Base-by-base conservation (phyloP, 2,797 vertebrate genomes). In the Sparus aurata region DNA sequence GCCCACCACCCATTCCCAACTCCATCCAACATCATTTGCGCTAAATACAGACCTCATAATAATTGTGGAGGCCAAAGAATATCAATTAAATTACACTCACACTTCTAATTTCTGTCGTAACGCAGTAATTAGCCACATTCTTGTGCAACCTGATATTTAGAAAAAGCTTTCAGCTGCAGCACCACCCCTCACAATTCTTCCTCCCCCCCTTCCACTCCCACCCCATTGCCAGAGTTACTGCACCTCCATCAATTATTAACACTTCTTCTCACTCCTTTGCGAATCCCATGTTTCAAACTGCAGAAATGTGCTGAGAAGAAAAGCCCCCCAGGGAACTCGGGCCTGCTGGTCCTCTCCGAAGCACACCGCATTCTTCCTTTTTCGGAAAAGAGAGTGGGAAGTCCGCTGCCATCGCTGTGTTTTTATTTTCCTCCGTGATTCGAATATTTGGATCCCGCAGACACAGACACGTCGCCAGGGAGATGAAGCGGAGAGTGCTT, bases 161-260 rank as follows among this genome's bases (percentile, higher is more conserved):
- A 91, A 80, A 91, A 83, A 83, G 74, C 84, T 85, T 85, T 90
- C 63, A 79, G 80, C 38, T 86, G 74, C 62, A 12, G 1, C 61
- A 0, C 11, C 55, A 57, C 27, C 23, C 12, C 25, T 34, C 69
- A 27, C 43, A 38, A 64, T 69, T 65, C 70, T 41, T 67, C 66
- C 54, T 58, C 53, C 65, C 8, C 8, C 65, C 8, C 54, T 61
- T 23, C 7, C 47, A 64, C 47, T 66, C 3, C 46, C 9, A 52
- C 61, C 49, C 66, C 25, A 22, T 69, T 61, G 79, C 84, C 84
- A 81, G 87, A 82, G 82, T 75, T 75, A 83, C 80, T 82, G 87
- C 90, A 80, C 88, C 75, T 77, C 80, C 89, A 93, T 94, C 85
- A 94, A 93, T 94, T 95, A 95, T 94, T 94, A 94, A 94, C 87